These are phyloP conservation scores for Nannospalax galili DNA, from an alignment of 2,113 vertebrate genomes.

Conservation along the genomic window DNA sequence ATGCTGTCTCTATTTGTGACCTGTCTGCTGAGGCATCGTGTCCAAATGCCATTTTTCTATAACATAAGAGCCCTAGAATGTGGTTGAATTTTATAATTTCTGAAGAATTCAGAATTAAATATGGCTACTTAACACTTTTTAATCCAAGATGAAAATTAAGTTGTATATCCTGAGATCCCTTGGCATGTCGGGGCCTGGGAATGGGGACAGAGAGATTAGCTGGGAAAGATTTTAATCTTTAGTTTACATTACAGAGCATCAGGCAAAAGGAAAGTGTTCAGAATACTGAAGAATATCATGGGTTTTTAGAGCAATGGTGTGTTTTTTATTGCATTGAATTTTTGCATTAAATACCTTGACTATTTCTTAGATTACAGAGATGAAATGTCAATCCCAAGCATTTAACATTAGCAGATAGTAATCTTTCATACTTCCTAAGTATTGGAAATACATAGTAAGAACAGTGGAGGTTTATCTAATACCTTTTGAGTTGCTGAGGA, in stretches of 20 bases:
- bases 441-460: background rate
- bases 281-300: background rate
- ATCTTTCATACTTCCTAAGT: background rate
- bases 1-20: background rate
- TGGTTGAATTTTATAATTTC: constrained; percentile 31
- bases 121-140: background rate
- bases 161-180: background rate
- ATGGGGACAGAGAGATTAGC: background rate
- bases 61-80: background rate
- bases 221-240: background rate
- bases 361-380: constrained; percentile 16
- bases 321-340: background rate
- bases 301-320: background rate
- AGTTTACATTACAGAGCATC: background rate
- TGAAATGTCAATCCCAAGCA: background rate
- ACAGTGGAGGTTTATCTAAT: background rate
- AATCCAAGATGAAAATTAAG: background rate
- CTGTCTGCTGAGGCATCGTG: background rate
- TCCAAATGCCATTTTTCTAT: background rate
- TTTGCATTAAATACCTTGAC: background rate
- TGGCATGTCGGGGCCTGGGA: background rate
- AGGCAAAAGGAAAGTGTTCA: background rate
- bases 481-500: background rate
- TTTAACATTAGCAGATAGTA: background rate
- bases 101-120: constrained; percentile 3